Conservation (phyloP, 2,113 vertebrate species). For the Myodes glareolus region DNA sequence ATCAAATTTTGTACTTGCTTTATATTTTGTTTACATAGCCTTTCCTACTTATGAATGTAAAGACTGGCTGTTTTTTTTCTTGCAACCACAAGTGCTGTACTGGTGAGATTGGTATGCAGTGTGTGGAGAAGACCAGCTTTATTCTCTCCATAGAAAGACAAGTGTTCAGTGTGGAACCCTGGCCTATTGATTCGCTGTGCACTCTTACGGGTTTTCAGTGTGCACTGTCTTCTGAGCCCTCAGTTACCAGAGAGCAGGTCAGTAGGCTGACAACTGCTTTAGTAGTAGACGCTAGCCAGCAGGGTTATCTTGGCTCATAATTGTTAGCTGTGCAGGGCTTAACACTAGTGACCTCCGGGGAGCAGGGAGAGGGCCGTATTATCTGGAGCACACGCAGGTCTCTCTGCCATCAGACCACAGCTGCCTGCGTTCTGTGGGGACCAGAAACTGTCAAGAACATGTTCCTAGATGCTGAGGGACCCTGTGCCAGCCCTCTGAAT, state of each 20-base stretch:
- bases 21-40: neutral
- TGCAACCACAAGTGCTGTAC: no score
- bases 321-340: accelerated
- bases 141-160: neutral
- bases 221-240: neutral
- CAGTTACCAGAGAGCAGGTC: no score
- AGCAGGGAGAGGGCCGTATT: accelerated
- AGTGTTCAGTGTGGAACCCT: neutral
- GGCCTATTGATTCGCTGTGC: accelerated
- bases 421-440: neutral
- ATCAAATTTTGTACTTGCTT: neutral
- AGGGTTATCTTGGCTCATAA: neutral
- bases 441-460: accelerated
- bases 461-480: accelerated
- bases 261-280: neutral
- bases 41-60: neutral
- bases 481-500: accelerated
- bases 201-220: neutral
- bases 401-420: neutral
- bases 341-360: accelerated
- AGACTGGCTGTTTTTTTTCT: neutral
- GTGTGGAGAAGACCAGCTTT: neutral
- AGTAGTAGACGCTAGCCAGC: neutral
- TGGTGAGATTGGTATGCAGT: neutral
- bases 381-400: no score